Conservation (phyloP, 1,140 invertebrate genomes). For the Aphelinus atriplicis region DNA sequence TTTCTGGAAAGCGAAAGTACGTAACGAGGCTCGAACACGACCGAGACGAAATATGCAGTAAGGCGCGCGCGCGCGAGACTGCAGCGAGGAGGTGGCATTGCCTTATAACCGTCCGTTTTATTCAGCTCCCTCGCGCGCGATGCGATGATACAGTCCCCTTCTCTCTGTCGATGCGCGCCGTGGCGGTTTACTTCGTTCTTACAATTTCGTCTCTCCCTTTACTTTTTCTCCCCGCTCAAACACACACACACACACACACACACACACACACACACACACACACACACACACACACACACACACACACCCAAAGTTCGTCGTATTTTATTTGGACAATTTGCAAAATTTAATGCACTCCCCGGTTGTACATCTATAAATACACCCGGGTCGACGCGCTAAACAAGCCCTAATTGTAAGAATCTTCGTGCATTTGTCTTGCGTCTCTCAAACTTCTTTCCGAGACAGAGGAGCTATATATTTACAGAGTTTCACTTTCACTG, state of each 20-base stretch:
- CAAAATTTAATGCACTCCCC: conserved; percentile 22
- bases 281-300: neutral
- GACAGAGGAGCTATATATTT: neutral
- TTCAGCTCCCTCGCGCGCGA: conserved; percentile 6
- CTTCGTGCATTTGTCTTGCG: neutral
- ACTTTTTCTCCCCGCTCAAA: too few species aligned
- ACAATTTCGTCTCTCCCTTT: conserved; percentile 16
- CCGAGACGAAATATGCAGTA: neutral
- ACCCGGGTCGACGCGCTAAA: conserved; percentile 8
- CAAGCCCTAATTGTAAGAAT: conserved; percentile 23
- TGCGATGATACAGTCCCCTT: neutral
- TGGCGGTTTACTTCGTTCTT: conserved; percentile 4
- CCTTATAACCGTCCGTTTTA: conserved; percentile 10
- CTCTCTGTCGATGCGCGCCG: neutral
- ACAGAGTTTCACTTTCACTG: neutral
- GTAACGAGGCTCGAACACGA: neutral
- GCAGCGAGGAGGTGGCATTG: neutral
- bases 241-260: too few species aligned
- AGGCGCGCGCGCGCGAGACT: too few species aligned
- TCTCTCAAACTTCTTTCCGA: neutral
- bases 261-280: too few species aligned
- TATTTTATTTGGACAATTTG: conserved; percentile 27
- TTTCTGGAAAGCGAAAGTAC: conserved; percentile 14
- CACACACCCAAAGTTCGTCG: neutral
- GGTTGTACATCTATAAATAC: conserved; percentile 16